Percentiles rank a stretch among this genome's conserved stretches.
Conservation (phyloP, 2,888 invertebrate species). For the Allophyes oxyacanthae region DNA sequence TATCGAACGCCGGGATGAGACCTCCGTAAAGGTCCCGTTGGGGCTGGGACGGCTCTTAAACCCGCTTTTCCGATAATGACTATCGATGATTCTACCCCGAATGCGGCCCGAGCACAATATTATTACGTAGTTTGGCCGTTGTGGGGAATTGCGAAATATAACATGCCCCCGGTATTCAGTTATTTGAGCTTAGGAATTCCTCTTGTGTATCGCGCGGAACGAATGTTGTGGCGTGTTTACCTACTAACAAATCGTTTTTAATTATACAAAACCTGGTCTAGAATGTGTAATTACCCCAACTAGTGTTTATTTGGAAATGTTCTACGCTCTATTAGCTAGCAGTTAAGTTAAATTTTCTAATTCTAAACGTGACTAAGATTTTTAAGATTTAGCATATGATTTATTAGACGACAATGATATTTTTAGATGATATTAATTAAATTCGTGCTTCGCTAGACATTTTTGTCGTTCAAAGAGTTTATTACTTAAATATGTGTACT, state of each 20-base stretch:
- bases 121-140: slow-evolving; percentile 85
- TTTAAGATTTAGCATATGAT: no score
- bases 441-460: no score
- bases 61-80: slow-evolving; percentile 88
- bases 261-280: slow-evolving; percentile 1
- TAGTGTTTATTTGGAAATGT: slow-evolving; percentile 5
- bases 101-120: slow-evolving; percentile 85
- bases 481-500: no score
- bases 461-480: no score
- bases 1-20: slow-evolving; percentile 88
- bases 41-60: slow-evolving; percentile 86
- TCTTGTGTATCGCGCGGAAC: slow-evolving; percentile 51
- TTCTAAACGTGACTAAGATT: background rate
- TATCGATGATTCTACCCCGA: slow-evolving; percentile 87
- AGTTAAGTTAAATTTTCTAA: background rate
- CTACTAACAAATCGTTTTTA: slow-evolving; percentile 17
- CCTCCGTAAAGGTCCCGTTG: slow-evolving; percentile 85
- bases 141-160: slow-evolving; percentile 84
- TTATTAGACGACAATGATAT: no score
- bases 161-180: slow-evolving; percentile 78
- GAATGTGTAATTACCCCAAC: slow-evolving; percentile 4
- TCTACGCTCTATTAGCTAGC: background rate
- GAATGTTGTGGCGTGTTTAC: slow-evolving; percentile 32
- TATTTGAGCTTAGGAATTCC: slow-evolving; percentile 74
- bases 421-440: background rate